Base-by-base conservation (phyloP, 2,888 invertebrate species). In the Drosophila nr. fundita region DNA sequence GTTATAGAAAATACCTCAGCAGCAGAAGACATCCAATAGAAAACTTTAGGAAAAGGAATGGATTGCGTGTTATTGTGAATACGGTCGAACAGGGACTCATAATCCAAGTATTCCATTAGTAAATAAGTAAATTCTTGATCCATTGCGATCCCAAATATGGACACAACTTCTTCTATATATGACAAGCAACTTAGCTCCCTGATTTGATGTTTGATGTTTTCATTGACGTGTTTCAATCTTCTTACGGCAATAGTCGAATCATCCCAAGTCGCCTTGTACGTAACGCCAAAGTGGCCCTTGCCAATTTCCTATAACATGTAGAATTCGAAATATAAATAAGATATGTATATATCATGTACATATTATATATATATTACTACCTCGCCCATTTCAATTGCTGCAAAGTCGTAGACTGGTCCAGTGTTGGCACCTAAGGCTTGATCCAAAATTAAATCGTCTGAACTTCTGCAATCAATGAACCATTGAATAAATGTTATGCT, bases 231-330 rank as follows among this genome's bases (percentile, higher is more conserved):
- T 11, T 27, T 38, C 18, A 40, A 32, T 32, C 30, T 30, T 52
- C 52, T 52, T 52, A 27, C 40, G 13, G 6, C 15, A 18, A 61
- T 52, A 21, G 21, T 15, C 11, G 3, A 52, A 27, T 21, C 24
- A 61, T 13, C 2, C 50, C 36, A 40, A 10, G 3, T 42, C 40
- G 61, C 61, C 30, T 52, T 42, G 38, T 13, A 40, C 15, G 6
- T 15, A 6, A 38, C 21, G 2, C 61, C 61, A 40, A 61, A 61
- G 18, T 10, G 2, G 2, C 61, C 61, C 2, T 15, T 38, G 5
- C 21, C 15, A 21, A 60, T 50, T 60, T 29, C 5, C 60, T 60
- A 29, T n/a, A n/a, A 24, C 10, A 30, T 38, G 15, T n/a, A 15
- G 32, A 13, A 21, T 21, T 45, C 13, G 7, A 13, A 45, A 4